Base-by-base conservation (phyloP, 2,797 vertebrate species). In the Amblyraja radiata region DNA sequence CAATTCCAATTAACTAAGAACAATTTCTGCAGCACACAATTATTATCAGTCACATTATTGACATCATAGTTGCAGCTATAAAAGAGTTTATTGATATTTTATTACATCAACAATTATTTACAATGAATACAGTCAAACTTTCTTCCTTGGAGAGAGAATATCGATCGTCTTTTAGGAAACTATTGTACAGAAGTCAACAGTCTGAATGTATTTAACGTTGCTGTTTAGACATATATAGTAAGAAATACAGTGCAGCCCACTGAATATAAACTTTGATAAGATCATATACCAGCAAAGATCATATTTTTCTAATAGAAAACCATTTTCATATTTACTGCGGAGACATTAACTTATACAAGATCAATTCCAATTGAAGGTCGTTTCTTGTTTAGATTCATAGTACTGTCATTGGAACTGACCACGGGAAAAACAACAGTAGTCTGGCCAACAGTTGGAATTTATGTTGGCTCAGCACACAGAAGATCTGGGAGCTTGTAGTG, bases 11-110 rank as follows among this genome's bases (percentile, higher is more conserved):
- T 28, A 92, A 25, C 36, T 7, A 74, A 58, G 36, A 74, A 9
- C 16, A 54, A 76, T 76, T 92, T 58, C 71, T 21, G 6, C n/a
- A n/a, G 39, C 6, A n/a, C 39, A 36, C 65, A 92, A 76, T 74
- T 74, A 91, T 46, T 54, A 58, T 54, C 39, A 74, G 32, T 68
- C 84, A 88, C 84, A 88, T 74, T 92, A 92, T 76, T n/a, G 68
- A 74, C 46, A 92, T 71, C 14, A 92, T 54, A n/a, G 68, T 54
- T 73, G 90, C 90, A 92, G 71, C 68, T 92, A 92, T 92, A 92
- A 92, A 92, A 92, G 84, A 68, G 71, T 92, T 92, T 92, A 92
- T 92, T 92, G 90, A 92, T 92, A 92, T 92, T 92, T 92, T 92
- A 76, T 92, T 92, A 92, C 90, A 92, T 92, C 90, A 92, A 92